Evolutionary conservation across 2,113 vertebrate genomes (phyloP).

Genomic region (Eclectus roratus): DNA sequence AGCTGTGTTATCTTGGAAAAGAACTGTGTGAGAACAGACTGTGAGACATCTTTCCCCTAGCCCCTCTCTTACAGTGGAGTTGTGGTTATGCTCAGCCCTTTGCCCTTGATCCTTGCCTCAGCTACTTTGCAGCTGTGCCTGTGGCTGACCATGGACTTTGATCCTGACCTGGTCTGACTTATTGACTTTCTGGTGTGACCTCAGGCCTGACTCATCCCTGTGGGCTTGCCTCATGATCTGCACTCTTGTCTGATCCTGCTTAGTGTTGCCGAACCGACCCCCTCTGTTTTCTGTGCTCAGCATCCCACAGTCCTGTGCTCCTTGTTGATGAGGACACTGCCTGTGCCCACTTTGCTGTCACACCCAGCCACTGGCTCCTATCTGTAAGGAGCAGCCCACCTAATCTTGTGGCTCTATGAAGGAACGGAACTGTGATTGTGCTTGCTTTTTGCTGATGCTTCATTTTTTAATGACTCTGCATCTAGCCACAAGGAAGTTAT

Average conservation of each 20-base stretch:
- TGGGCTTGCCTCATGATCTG: not conserved
- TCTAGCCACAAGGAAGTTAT: not conserved
- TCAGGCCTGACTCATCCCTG: not conserved
- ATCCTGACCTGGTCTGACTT: not conserved
- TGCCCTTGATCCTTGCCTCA: not conserved
- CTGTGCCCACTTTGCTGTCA: fast-evolving
- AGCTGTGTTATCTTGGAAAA: not conserved
- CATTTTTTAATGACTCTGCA: not conserved
- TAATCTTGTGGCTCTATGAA: not conserved
- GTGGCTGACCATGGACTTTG: not conserved
- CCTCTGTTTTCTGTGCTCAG: not conserved
- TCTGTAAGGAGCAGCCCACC: not conserved
- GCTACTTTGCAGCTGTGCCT: not conserved
- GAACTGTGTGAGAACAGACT: not conserved
- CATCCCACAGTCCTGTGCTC: no score
- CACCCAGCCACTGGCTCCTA: not conserved
- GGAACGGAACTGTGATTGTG: not conserved
- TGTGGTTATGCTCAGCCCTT: not conserved
- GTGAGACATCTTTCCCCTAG: not conserved
- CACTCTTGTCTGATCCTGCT: not conserved
- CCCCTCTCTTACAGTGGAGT: not conserved
- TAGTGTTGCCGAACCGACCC: fast-evolving
- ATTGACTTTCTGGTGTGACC: not conserved
- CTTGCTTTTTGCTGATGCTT: not conserved
- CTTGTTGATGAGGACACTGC: fast-evolving